Base-by-base conservation (phyloP, 2,888 invertebrate genomes). In the Hydriomena furcata region DNA sequence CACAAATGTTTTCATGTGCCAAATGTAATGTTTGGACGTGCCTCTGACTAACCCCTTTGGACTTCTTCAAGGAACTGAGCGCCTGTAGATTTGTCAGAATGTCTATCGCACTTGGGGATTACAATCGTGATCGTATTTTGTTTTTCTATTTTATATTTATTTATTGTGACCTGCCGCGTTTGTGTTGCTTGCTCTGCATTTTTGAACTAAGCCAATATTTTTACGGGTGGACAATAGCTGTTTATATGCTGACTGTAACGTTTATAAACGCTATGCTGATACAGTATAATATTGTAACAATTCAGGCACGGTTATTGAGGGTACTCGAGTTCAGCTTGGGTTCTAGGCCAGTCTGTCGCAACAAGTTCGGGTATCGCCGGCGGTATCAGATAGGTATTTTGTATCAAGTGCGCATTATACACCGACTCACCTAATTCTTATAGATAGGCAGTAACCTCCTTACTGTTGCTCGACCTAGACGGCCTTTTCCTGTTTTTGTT, bases 261-360 rank as follows among this genome's bases (percentile, higher is more conserved):
- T 45, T 38, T 52, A 50, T 35, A 38, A 47, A 46, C 52, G 38
- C 54, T 46, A 40, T 49, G 58, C 55, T 71, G 70, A 73, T 71
- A 73, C 61, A 61, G 55, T 56, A 52, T 58, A 60, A 63, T 64
- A 65, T 65, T 63, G 63, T 66, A 59, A 65, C 67, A 73, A 76
- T 74, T 78, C 71, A 70, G 76, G 66, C 68, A 66, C 61, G 55
- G 52, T 52, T 79, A 86, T 82, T 81, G 80, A 81, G 87, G 86
- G 74, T 78, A 87, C 78, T 82, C 59, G 78, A 79, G 87, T 87
- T 86, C 84, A 82, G 35, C 53, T 55, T 55, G 77, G 75, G 88
- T 89, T 88, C 88, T 88, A 87, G 88, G 88, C 75, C 88, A 75
- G 65, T 54, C 68, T 84, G 83, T 79, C 84, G 86, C 83, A 83